phyloP scores from a whole-genome alignment of 2,113 vertebrate genomes.

The Vanacampus margaritifer region DNA sequence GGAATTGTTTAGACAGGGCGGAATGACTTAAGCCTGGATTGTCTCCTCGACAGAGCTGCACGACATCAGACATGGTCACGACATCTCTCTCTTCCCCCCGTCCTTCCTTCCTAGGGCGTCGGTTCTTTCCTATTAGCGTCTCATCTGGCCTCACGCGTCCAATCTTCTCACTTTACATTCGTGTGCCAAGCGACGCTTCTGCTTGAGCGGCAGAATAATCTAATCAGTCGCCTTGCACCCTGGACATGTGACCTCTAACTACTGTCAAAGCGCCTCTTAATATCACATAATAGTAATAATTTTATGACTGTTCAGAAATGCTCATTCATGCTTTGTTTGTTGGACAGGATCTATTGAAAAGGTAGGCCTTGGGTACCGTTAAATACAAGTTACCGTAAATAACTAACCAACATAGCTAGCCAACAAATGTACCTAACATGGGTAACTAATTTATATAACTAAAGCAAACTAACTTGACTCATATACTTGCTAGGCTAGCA shows the following conservation, averaged over 20 bases:
- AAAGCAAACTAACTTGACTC: too few relatives aligned
- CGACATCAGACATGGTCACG: slow-evolving; percentile 27
- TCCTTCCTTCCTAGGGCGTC: slow-evolving; percentile 40
- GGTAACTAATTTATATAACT: too few relatives aligned
- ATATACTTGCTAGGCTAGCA: too few relatives aligned
- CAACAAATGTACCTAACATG: too few relatives aligned
- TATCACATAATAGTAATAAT: slow-evolving; percentile 51
- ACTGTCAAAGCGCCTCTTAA: slow-evolving; percentile 54
- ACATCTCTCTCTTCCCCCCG: slow-evolving; percentile 22
- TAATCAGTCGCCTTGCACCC: slow-evolving; percentile 56
- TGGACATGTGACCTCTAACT: slow-evolving; percentile 63
- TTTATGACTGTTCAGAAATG: slow-evolving; percentile 33
- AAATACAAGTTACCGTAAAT: too few relatives aligned
- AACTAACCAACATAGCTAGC: too few relatives aligned
- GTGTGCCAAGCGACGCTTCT: slow-evolving; percentile 53
- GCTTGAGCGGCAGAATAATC: slow-evolving; percentile 68
- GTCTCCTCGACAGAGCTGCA: slow-evolving; percentile 25
- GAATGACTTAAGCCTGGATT: slow-evolving; percentile 45
- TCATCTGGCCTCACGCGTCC: slow-evolving; percentile 58
- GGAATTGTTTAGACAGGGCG: slow-evolving; percentile 25
- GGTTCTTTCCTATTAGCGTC: slow-evolving; percentile 59
- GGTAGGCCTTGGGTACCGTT: neutral
- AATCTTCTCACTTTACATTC: slow-evolving; percentile 61
- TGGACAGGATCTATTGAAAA: slow-evolving; percentile 20
- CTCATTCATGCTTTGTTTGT: slow-evolving; percentile 19